Evolutionary conservation across 2,113 vertebrate species (phyloP), one percentile per base, ranked within the genome.

Genomic region (Elgaria multicarinata): DNA sequence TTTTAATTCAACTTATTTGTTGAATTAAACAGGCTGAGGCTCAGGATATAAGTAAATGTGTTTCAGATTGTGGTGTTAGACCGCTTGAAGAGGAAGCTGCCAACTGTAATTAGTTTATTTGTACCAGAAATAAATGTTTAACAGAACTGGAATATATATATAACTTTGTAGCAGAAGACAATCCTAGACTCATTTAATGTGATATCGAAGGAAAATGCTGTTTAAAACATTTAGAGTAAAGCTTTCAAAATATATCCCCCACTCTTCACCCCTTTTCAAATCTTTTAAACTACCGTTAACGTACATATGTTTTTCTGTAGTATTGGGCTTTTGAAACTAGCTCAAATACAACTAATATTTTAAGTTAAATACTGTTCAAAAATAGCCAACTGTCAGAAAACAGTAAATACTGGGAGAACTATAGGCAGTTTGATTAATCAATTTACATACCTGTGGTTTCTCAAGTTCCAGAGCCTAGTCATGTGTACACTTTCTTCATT

Each of bases 361-460:
- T 58, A 93, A 90, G 83, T 91, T 88, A 93, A 94, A 94, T 94
- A 86, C 88, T 90, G 87, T 92, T 85, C 58, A 91, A 83, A 93
- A 94, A 90, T 88, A 92, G 86, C 85, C 90, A 94, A 78, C 88
- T 89, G 92, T 36, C 89, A 90, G 89, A 93, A 96, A 84, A 91
- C 87, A 91, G 81, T 94, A 95, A 96, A 96, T 96, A 96, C 89
- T 71, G 9, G 89, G 90, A 96, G 94, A 93, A 87, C 87, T 46
- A 83, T 92, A 93, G 86, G 92, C 90, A 96, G 89, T 76, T 91
- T 85, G 71, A 96, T 97, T 96, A 96, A 97, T 96, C 97, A 92
- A 94, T 95, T 90, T 91, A 97, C 97, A 97, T 97, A 97, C 97
- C 97, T 96, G 96, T 95, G 95, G 95, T 95, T 97, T 97, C 96